phyloP scores from a whole-genome alignment of 2,797 vertebrate species.

The Carduelis carduelis region DNA sequence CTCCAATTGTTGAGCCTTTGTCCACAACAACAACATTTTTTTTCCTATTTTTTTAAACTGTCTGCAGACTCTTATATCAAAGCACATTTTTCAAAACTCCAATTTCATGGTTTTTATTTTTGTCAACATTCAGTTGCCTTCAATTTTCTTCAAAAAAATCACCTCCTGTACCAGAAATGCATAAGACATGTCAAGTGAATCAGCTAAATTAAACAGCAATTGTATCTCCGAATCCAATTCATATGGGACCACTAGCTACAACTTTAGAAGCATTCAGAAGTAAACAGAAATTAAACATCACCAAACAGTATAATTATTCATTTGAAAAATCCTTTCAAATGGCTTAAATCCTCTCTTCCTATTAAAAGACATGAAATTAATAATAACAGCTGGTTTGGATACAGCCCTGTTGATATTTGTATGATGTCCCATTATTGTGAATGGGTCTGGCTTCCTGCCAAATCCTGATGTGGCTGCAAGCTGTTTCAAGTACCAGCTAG shows the following conservation, averaged over 20 bases:
- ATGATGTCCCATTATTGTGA: slow-evolving; percentile 29
- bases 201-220: neutral
- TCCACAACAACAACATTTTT: neutral
- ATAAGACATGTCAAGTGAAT: neutral
- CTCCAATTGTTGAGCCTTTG: neutral
- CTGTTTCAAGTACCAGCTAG: slow-evolving; percentile 35
- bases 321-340: slow-evolving; percentile 29
- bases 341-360: slow-evolving; percentile 28
- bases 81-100: neutral
- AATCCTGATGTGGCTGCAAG: slow-evolving; percentile 7
- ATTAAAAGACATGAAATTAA: slow-evolving; percentile 48
- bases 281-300: slow-evolving; percentile 56
- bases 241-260: neutral
- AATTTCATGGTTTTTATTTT: neutral
- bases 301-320: slow-evolving; percentile 41
- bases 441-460: slow-evolving; percentile 43
- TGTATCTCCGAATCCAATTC: neutral
- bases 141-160: neutral
- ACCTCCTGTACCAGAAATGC: neutral
- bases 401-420: slow-evolving; percentile 37
- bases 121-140: neutral
- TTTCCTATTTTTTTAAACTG: neutral
- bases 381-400: slow-evolving; percentile 56
- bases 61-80: neutral
- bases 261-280: slow-evolving; percentile 5